Conservation (phyloP, 1,140 invertebrate species). For the Drosophila guanche region DNA sequence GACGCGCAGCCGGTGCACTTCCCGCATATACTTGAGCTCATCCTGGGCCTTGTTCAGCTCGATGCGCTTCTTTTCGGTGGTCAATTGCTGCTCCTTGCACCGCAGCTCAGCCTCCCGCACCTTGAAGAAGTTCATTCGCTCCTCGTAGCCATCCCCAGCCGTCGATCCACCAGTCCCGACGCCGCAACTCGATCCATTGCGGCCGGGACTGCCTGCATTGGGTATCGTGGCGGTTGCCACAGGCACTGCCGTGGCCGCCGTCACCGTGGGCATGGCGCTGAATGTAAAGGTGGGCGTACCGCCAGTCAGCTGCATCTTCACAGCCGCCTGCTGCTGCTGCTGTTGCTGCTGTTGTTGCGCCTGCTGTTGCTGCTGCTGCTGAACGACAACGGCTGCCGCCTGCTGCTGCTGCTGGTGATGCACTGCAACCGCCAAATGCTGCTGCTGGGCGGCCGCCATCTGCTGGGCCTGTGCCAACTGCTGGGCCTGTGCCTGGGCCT, state of each 20-base stretch:
- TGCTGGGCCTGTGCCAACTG: conserved; percentile 44
- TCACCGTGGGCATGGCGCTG: conserved; percentile 73
- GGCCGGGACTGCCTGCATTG: conserved; percentile 6
- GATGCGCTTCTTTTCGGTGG: conserved; percentile 74
- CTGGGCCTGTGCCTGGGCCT: conserved; percentile 62
- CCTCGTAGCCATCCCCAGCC: conserved; percentile 68
- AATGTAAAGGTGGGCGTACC: conserved; percentile 80
- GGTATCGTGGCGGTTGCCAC: conserved; percentile 19
- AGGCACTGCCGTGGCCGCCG: conserved; percentile 28
- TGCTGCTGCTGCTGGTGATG: conserved; percentile 59
- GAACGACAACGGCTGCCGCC: conserved; percentile 53
- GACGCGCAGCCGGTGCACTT: conserved; percentile 74
- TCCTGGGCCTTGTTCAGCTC: conserved; percentile 76
- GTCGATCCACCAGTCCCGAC: neutral
- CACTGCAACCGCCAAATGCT: conserved; percentile 45
- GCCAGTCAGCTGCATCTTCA: conserved; percentile 68
- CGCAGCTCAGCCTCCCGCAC: conserved; percentile 78
- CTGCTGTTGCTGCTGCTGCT: conserved; percentile 69
- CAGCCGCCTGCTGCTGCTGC: conserved; percentile 48
- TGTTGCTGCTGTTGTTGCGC: conserved; percentile 71
- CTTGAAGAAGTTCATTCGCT: conserved; percentile 77
- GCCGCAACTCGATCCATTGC: neutral
- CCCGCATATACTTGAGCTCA: conserved; percentile 77
- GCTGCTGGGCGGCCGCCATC: conserved; percentile 49
- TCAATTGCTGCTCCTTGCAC: conserved; percentile 77